Evolutionary conservation across 2,113 vertebrate genomes (phyloP), one percentile per base, ranked within the genome.

Genomic region (Sinocyclocheilus anshuiensis): DNA sequence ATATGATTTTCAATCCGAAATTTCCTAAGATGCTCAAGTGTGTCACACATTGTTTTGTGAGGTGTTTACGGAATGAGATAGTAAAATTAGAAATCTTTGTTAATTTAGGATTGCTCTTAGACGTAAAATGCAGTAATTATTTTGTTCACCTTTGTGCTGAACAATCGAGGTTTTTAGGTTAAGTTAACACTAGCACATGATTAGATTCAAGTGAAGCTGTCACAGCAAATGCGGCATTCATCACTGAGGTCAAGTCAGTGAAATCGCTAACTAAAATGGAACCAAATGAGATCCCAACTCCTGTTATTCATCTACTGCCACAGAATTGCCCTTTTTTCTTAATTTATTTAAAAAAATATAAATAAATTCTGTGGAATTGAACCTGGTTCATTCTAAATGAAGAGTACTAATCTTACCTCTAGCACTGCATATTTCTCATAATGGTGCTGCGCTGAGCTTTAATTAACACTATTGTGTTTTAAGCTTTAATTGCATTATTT

Each of bases 401-500:
- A 77, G 45, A 29, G 15, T 50, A 24, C 75, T 77, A 77, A 77
- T 53, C 45, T 53, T 53, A 53, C 45, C 45, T 53, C 45, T 53
- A n/a, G 4, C n/a, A 15, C 42, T 45, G 74, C 6, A 13, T 48
- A 76, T 76, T 48, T 76, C 45, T 50, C 15, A 50, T 50, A 76
- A 26, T 26, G 45, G 42, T 77, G 48, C 48, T 53, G 24, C 22
- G 55, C 10, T 29, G 16, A 77, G 24, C 16, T 53, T 55, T 55
- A 77, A 55, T 77, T 77, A 77, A 55, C 48, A 55, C 26, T 4
- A 55, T 33, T 77, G 50, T 55, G 48, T 1, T 3, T 50, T 48
- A 26, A 77, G 74, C 72, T 48, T 48, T 24, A 75, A 75, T 75
- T 75, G 72, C 20, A 29, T 77, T 4, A 77, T 77, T 26, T 71